These are phyloP conservation scores for Melipona beecheii DNA, from an alignment of 2,888 invertebrate genomes.

Conservation along the genomic window DNA sequence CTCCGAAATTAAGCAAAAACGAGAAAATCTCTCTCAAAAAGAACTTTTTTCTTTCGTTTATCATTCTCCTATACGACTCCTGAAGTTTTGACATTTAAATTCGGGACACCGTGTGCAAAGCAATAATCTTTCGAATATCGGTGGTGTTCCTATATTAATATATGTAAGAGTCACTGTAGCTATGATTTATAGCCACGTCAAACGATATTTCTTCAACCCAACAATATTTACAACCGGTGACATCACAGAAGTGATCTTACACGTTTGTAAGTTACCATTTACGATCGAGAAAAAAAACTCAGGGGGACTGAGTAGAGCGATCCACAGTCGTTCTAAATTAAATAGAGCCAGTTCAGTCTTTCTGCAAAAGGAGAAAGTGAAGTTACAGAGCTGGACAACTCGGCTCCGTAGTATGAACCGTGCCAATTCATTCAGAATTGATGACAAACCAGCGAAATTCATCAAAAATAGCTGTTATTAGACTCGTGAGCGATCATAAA, in stretches of 20 bases:
- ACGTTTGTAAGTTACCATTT: neutral
- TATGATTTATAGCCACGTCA: neutral
- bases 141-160: no score
- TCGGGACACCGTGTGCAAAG: no score
- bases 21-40: no score
- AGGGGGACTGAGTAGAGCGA: slow-evolving; percentile 24
- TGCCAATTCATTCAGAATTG: slow-evolving; percentile 62
- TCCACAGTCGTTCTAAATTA: slow-evolving; percentile 54
- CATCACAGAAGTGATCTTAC: neutral
- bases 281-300: slow-evolving; percentile 13
- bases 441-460: slow-evolving; percentile 68
- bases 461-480: slow-evolving; percentile 34
- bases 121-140: no score
- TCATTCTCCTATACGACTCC: no score
- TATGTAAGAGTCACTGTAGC: no score
- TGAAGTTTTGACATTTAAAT: no score
- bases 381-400: slow-evolving; percentile 68
- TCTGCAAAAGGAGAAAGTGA: slow-evolving; percentile 76
- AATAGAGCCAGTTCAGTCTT: slow-evolving; percentile 47
- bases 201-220: neutral
- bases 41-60: no score
- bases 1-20: no score
- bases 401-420: slow-evolving; percentile 67
- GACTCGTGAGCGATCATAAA: neutral
- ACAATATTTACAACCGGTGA: neutral